Percentiles rank a stretch among this genome's conserved stretches.
These are phyloP conservation scores for Atethmia centrago DNA, from an alignment of 2,888 invertebrate genomes.

Conservation along the genomic window DNA sequence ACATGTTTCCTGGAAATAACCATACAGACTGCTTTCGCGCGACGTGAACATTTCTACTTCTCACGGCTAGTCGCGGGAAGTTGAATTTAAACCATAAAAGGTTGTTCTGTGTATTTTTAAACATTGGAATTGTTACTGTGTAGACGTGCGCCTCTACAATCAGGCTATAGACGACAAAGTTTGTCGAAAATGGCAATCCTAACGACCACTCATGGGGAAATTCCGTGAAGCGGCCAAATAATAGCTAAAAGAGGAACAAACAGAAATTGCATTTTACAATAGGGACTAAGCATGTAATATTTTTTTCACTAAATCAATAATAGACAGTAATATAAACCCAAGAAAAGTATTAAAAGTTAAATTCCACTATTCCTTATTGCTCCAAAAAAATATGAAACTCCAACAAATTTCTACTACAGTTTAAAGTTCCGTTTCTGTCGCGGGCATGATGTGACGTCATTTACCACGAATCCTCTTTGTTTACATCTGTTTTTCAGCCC, in stretches of 20 bases:
- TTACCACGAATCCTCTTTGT: too few species aligned
- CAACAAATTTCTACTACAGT: too few species aligned
- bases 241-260: neutral
- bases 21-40: conserved; percentile 38
- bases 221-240: neutral
- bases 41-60: conserved; percentile 52
- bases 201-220: neutral
- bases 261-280: neutral
- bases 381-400: too few species aligned
- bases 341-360: too few species aligned
- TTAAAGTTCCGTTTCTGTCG: too few species aligned
- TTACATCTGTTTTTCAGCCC: too few species aligned
- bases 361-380: too few species aligned
- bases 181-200: conserved; percentile 9
- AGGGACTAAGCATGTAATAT: too few species aligned
- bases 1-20: conserved; percentile 35
- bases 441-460: too few species aligned
- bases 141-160: neutral
- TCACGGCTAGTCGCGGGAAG: conserved; percentile 54
- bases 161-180: neutral
- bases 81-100: conserved; percentile 50
- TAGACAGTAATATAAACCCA: too few species aligned
- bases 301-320: too few species aligned
- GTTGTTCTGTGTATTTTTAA: conserved; percentile 31
- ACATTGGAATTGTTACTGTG: conserved; percentile 5